Conservation (phyloP, 92 coral and sea anemone species). For the Meandrina meandrites region DNA sequence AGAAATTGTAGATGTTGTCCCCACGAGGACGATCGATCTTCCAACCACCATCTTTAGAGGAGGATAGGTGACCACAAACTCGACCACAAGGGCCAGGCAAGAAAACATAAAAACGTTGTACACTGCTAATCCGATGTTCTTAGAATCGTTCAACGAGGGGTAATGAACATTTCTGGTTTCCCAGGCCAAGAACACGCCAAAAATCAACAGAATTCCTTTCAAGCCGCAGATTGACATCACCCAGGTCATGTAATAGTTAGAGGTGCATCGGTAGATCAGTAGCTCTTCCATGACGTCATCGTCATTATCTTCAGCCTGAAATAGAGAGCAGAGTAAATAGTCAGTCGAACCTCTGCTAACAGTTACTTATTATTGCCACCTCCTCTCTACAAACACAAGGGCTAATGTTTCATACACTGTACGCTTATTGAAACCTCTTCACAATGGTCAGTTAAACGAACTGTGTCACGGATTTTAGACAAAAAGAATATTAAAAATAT, state of each 20-base stretch:
- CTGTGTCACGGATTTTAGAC: too few relatives aligned
- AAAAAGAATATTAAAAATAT: too few relatives aligned
- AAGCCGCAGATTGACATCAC: conserved; percentile 61
- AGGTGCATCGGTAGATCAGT: conserved; percentile 60
- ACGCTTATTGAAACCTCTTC: too few relatives aligned
- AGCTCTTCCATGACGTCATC: conserved; percentile 56
- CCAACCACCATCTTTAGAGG: conserved; percentile 49
- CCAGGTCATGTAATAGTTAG: conserved; percentile 63
- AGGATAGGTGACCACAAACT: conserved; percentile 45
- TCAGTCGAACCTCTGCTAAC: too few relatives aligned
- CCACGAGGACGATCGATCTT: conserved; percentile 56
- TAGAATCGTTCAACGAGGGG: conserved; percentile 81
- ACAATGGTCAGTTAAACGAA: too few relatives aligned
- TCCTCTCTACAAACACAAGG: too few relatives aligned
- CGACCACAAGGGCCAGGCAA: conserved; percentile 56
- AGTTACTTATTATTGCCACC: too few relatives aligned
- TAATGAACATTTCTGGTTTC: conserved; percentile 83
- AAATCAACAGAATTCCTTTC: conserved; percentile 77
- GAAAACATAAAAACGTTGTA: conserved; percentile 89
- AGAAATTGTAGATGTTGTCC: conserved; percentile 75
- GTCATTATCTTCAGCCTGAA: conserved; percentile 57
- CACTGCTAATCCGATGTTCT: conserved; percentile 83
- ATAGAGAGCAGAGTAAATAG: not conserved
- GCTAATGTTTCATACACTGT: not conserved
- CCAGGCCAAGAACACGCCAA: conserved; percentile 90